Conservation (phyloP, 2,797 vertebrate genomes). For the Megalops cyprinoides region DNA sequence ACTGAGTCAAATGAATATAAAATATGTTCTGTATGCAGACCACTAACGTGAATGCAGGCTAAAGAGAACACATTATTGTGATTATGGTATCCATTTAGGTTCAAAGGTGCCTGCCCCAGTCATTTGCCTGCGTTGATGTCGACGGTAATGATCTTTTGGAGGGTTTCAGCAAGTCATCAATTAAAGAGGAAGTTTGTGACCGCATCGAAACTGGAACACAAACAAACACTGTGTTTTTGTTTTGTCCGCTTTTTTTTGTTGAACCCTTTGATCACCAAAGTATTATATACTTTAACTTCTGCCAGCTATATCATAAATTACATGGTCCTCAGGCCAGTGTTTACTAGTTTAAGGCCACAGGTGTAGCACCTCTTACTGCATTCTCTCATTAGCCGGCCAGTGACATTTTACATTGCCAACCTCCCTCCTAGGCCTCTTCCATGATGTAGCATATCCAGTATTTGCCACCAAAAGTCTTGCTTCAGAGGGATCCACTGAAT, state of each 20-base stretch:
- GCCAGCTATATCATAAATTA: too few relatives aligned
- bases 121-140: background rate
- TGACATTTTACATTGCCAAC: background rate
- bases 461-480: background rate
- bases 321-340: background rate
- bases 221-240: background rate
- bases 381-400: background rate
- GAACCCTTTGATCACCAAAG: background rate
- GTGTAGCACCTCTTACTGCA: background rate
- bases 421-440: background rate
- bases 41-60: background rate
- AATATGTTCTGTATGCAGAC: constrained; percentile 21
- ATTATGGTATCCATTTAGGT: background rate
- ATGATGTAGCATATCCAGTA: too few relatives aligned
- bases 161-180: background rate
- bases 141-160: background rate
- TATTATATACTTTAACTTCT: too few relatives aligned
- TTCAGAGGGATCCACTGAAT: background rate
- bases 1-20: background rate
- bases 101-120: constrained; percentile 15
- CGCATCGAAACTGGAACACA: background rate
- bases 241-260: background rate
- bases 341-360: background rate
- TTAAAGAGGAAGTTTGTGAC: constrained; percentile 12
- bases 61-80: background rate